These are phyloP conservation scores for Latrodectus hesperus DNA, from an alignment of 2,888 invertebrate genomes.

Conservation along the genomic window DNA sequence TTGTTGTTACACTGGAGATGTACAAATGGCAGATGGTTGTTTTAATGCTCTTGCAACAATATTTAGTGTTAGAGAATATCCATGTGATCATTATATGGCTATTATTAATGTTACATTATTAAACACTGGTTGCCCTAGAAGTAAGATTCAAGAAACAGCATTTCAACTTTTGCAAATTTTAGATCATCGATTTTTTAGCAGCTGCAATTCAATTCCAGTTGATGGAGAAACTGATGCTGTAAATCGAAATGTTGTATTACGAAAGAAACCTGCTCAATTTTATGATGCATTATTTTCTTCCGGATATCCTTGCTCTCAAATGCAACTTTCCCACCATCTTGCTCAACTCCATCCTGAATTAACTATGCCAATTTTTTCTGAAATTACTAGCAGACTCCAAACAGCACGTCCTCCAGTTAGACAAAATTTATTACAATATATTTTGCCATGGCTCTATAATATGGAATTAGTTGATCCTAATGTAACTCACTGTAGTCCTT, in stretches of 20 bases:
- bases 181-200: slow-evolving; percentile 95
- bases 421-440: slow-evolving; percentile 90
- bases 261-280: slow-evolving; percentile 58
- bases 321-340: slow-evolving; percentile 92
- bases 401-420: slow-evolving; percentile 95
- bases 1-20: slow-evolving; percentile 94
- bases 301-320: slow-evolving; percentile 86
- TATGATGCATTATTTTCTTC: slow-evolving; percentile 70
- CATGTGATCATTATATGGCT: slow-evolving; percentile 97
- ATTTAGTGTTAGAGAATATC: slow-evolving; percentile 97
- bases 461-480: slow-evolving; percentile 98
- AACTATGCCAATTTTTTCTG: slow-evolving; percentile 99
- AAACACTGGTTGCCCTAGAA: slow-evolving; percentile 95
- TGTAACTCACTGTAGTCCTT: slow-evolving; percentile 81
- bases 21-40: slow-evolving; percentile 95
- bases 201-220: slow-evolving; percentile 71
- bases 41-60: slow-evolving; percentile 96
- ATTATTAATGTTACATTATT: slow-evolving; percentile 97
- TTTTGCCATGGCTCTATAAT: slow-evolving; percentile 98
- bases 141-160: slow-evolving; percentile 93
- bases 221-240: slow-evolving; percentile 68
- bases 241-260: slow-evolving; percentile 50
- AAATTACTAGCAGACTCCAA: slow-evolving; percentile 97
- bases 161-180: slow-evolving; percentile 91
- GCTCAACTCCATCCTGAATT: slow-evolving; percentile 96